Percentiles rank a stretch among this genome's conserved stretches.
phyloP scores from a whole-genome alignment of 1,140 invertebrate genomes.

The Nylanderia fulva region DNA sequence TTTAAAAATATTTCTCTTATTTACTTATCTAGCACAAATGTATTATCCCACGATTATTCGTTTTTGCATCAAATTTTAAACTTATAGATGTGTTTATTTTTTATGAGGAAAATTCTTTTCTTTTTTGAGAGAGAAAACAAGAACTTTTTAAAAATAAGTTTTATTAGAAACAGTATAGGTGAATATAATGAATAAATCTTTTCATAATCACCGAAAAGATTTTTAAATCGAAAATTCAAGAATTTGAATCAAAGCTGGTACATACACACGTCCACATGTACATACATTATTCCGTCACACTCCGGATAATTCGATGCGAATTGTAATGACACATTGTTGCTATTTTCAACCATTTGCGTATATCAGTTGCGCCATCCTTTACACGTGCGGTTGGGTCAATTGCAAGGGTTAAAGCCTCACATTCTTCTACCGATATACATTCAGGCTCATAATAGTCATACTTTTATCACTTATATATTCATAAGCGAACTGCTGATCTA shows the following conservation, averaged over 20 bases:
- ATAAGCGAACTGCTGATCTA: neutral
- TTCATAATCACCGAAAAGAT: slow-evolving; percentile 30
- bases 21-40: too few relatives aligned
- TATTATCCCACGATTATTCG: too few relatives aligned
- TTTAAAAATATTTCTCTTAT: too few relatives aligned
- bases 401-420: slow-evolving; percentile 49
- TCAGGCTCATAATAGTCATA: neutral
- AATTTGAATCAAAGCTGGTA: slow-evolving; percentile 16
- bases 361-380: slow-evolving; percentile 24
- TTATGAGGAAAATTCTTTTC: too few relatives aligned
- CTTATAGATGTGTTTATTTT: too few relatives aligned
- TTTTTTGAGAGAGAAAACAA: too few relatives aligned
- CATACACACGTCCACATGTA: too few relatives aligned
- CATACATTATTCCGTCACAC: slow-evolving; percentile 3
- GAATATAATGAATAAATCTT: too few relatives aligned
- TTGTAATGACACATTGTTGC: slow-evolving; percentile 25
- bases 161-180: too few relatives aligned
- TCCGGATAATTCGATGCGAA: slow-evolving; percentile 29
- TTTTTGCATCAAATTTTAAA: too few relatives aligned
- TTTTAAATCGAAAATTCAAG: neutral
- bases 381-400: slow-evolving; percentile 45
- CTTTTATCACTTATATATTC: neutral
- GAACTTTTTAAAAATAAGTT: too few relatives aligned
- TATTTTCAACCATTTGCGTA: slow-evolving; percentile 6
- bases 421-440: slow-evolving; percentile 16